Evolutionary conservation across 2,797 vertebrate species (phyloP), one percentile per base, ranked within the genome.

Genomic region (Telmatherina bonti): DNA sequence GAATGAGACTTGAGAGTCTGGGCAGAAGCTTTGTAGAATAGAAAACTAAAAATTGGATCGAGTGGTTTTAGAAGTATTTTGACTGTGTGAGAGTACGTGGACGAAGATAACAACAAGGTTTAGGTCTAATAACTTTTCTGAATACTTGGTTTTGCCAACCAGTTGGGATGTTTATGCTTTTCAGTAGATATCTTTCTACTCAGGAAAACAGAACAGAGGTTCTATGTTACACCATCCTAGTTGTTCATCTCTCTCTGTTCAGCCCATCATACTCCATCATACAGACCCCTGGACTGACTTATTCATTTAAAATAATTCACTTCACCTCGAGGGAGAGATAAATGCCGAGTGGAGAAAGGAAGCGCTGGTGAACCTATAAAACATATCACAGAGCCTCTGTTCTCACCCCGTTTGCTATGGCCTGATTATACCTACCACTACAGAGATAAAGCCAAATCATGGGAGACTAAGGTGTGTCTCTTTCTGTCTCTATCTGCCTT

Each of bases 221-320:
- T 41, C 22, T 31, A 62, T 64, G 62, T 65, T 72, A 71, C 41
- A 55, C 64, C 38, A 38, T 64, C 53, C 52, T 30, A 67, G 79
- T 74, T 82, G 78, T 89, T 86, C 76, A 85, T 85, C 62, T 77
- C 35, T 77, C 65, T 73, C 58, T 83, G 74, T 80, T 85, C 68
- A 67, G 81, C 38, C 63, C 74, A 83, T 82, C 75, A 62, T 78
- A 62, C 31, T 78, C 70, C 73, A 77, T 84, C 80, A 86, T 45
- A 72, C 70, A 69, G 74, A 73, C 81, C 80, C 77, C 89, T 88
- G 88, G 73, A 85, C 86, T 88, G 93, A 88, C 91, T 94, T 93
- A 94, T 94, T 95, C 93, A 95, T 95, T 95, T 93, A 92, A 92
- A 92, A 92, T 92, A 84, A 93, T 94, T 94, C 93, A 90, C 87